Percentiles rank a stretch among this genome's conserved stretches.
These are phyloP conservation scores for Bothrops jararaca DNA, from an alignment of 2,113 vertebrate genomes.

Conservation along the genomic window DNA sequence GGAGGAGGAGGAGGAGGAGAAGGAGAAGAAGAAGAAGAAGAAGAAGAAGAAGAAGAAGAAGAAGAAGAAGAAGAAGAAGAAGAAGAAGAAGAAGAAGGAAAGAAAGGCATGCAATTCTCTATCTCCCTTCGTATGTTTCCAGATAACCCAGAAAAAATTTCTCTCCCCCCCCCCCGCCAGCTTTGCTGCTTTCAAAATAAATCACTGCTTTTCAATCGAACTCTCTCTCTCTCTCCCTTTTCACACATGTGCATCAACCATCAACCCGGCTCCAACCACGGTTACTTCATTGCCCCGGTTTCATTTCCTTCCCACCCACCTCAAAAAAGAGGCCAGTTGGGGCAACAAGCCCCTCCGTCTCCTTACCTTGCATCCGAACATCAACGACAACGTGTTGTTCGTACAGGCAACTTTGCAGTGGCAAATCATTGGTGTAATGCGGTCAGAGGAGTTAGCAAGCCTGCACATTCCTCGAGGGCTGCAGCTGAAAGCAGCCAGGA, in stretches of 20 bases:
- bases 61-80: no score
- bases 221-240: not conserved
- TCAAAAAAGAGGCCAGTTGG: slow-evolving; percentile 36
- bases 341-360: slow-evolving; percentile 54
- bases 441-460: slow-evolving; percentile 81
- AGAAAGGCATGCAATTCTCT: slow-evolving; percentile 19
- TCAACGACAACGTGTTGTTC: slow-evolving; percentile 92
- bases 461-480: slow-evolving; percentile 86
- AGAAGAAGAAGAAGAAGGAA: not conserved
- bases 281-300: no score
- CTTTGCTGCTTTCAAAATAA: not conserved
- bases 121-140: slow-evolving; percentile 20
- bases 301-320: no score
- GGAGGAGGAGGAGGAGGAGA: no score
- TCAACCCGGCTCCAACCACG: not conserved
- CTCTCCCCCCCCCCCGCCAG: not conserved
- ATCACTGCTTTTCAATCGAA: not conserved
- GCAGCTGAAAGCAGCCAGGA: slow-evolving; percentile 71
- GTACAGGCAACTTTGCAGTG: slow-evolving; percentile 96
- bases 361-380: slow-evolving; percentile 99
- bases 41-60: no score
- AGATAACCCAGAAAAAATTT: slow-evolving; percentile 48
- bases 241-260: not conserved
- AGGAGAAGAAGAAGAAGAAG: no score
- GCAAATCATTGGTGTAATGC: slow-evolving; percentile 89